A percentile compares a stretch with the other conserved stretches of the same genome.
Conservation (phyloP, 2,113 vertebrate species). For the Daphoenositta chrysoptera region DNA sequence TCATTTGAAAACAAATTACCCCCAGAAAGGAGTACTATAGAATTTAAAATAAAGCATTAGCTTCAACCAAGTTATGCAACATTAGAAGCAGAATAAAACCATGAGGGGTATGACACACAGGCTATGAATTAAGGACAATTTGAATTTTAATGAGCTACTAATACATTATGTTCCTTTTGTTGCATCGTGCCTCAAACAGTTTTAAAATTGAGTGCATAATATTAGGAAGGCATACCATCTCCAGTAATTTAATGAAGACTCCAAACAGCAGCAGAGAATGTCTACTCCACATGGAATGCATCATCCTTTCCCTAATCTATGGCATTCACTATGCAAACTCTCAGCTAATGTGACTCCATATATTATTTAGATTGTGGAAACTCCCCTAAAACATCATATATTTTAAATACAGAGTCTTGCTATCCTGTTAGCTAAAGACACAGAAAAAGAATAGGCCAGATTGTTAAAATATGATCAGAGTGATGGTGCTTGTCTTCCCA, state of each 20-base stretch:
- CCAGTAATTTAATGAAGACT: conserved; percentile 2
- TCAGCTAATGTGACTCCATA: background rate
- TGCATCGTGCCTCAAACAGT: background rate
- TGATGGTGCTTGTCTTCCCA: background rate
- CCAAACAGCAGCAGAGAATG: background rate
- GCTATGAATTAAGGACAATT: conserved; percentile 6
- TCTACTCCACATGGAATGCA: background rate
- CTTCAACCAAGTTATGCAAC: background rate
- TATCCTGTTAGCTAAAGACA: background rate
- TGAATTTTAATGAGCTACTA: conserved; percentile 33
- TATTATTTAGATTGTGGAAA: background rate
- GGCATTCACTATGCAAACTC: background rate
- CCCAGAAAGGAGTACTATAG: background rate
- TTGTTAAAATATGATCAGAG: background rate
- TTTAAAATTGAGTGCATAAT: conserved; percentile 32
- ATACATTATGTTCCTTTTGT: conserved; percentile 2
- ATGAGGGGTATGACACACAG: background rate
- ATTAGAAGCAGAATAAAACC: background rate
- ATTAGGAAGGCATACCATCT: background rate
- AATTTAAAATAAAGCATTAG: background rate
- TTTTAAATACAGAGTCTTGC: background rate
- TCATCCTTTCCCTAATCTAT: background rate
- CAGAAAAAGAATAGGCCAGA: background rate
- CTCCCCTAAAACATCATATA: background rate
- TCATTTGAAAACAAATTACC: background rate